Percentiles rank a stretch among this genome's conserved stretches.
These are phyloP conservation scores for Lymantria dispar DNA, from an alignment of 2,888 invertebrate species.

Conservation along the genomic window DNA sequence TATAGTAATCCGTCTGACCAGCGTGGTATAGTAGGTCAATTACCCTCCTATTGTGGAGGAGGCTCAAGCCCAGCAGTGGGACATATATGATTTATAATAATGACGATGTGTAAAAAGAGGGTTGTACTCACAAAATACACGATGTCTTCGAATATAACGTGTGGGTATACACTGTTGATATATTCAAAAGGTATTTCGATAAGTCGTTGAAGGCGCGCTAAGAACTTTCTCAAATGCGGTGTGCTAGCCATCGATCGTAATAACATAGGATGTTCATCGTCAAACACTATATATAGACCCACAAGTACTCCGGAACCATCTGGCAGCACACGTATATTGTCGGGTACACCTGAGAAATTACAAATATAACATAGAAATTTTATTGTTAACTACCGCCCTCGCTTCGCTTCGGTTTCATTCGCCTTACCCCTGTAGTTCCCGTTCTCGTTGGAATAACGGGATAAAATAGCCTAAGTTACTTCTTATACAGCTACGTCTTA, in stretches of 20 bases:
- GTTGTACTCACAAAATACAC: slow-evolving; percentile 80
- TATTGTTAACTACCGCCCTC: too few relatives aligned
- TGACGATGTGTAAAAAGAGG: not conserved
- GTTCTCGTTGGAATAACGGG: too few relatives aligned
- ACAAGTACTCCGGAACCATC: slow-evolving; percentile 87
- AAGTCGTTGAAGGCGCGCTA: slow-evolving; percentile 82
- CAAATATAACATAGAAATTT: too few relatives aligned
- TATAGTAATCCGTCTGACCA: too few relatives aligned
- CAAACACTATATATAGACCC: slow-evolving; percentile 75
- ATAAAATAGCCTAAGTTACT: too few relatives aligned
- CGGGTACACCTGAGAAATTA: slow-evolving; percentile 78
- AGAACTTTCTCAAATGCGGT: slow-evolving; percentile 85
- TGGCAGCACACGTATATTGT: slow-evolving; percentile 82
- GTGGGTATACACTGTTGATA: slow-evolving; percentile 85
- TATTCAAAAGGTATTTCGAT: slow-evolving; percentile 85
- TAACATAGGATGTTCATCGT: slow-evolving; percentile 83
- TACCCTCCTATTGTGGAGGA: too few relatives aligned
- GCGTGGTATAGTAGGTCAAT: too few relatives aligned
- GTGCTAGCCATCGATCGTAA: slow-evolving; percentile 81
- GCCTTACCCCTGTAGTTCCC: too few relatives aligned
- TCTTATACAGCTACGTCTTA: too few relatives aligned
- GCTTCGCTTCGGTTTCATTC: too few relatives aligned
- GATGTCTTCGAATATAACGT: slow-evolving; percentile 83
- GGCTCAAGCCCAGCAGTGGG: too few relatives aligned
- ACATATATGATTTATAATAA: too few relatives aligned